Conservation (phyloP, 2,113 vertebrate species). For the Notiomystis cincta region DNA sequence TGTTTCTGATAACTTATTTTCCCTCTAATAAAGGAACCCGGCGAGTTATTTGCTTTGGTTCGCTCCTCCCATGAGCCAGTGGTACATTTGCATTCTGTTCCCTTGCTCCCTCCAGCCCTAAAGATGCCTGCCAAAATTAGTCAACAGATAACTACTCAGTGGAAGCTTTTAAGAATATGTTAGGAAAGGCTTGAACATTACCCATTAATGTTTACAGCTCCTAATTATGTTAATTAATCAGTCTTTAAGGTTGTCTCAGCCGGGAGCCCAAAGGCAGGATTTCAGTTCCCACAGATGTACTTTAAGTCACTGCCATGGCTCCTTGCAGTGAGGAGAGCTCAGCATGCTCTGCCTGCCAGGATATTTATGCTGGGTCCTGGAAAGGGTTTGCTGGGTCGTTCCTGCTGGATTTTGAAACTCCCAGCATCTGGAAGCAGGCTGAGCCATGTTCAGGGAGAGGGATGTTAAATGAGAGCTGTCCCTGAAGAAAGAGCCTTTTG, state of each 20-base stretch:
- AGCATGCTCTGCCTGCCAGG: background rate
- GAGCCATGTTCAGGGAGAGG: background rate
- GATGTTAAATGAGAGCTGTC: background rate
- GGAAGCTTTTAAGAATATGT: background rate
- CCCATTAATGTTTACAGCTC: constrained; percentile 53
- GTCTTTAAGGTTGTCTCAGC: background rate
- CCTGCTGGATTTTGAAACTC: background rate
- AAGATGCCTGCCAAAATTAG: constrained; percentile 17
- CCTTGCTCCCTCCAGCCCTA: background rate
- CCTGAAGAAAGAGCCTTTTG: background rate
- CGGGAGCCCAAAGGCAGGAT: constrained; percentile 6
- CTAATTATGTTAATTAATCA: constrained; percentile 61
- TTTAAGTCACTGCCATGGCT: background rate
- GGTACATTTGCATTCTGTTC: background rate
- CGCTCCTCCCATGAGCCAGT: background rate
- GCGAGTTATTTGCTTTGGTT: background rate
- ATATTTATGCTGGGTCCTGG: background rate
- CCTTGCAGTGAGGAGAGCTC: background rate
- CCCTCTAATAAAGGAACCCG: background rate
- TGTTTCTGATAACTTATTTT: constrained; percentile 1
- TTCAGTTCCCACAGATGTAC: constrained; percentile 3
- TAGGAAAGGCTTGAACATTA: constrained; percentile 3
- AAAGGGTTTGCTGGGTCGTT: background rate
- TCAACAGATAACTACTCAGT: background rate
- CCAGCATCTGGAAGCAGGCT: background rate